These are phyloP conservation scores for Xiphorhynchus erythropygius DNA, from an alignment of 2,797 vertebrate species.

Conservation along the genomic window DNA sequence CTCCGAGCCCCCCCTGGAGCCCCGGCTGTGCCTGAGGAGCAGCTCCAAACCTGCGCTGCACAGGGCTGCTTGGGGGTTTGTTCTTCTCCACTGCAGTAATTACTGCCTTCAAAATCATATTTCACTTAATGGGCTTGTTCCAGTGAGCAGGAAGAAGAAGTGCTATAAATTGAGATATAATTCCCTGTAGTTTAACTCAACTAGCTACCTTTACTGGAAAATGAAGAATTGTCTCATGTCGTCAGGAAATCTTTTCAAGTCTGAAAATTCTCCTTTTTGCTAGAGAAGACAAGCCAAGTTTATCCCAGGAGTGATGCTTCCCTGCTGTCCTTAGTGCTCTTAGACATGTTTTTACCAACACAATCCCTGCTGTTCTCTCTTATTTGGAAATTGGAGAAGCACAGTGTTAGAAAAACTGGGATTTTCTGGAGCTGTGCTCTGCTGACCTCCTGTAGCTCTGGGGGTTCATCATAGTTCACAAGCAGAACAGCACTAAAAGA, in stretches of 20 bases:
- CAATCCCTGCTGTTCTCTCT: neutral
- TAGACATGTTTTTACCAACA: neutral
- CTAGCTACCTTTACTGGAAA: neutral
- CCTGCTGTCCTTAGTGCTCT: neutral
- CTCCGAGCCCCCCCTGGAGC: neutral
- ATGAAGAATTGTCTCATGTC: neutral
- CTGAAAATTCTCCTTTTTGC: neutral
- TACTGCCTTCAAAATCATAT: neutral
- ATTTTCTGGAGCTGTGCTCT: neutral
- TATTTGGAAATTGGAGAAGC: neutral
- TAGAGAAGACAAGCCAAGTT: neutral
- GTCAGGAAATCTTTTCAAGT: neutral
- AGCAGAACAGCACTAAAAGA: neutral
- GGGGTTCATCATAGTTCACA: neutral
- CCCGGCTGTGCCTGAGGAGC: neutral
- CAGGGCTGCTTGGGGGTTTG: neutral
- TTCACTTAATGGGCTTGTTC: neutral
- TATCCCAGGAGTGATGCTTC: neutral
- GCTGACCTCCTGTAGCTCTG: neutral
- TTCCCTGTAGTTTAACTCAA: neutral
- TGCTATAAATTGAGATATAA: neutral
- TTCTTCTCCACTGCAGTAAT: neutral
- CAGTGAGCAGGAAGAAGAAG: neutral
- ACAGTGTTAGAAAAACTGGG: neutral
- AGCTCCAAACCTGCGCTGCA: neutral